Base-by-base conservation (phyloP, 2,888 invertebrate species). In the Micoletzkya japonica region DNA sequence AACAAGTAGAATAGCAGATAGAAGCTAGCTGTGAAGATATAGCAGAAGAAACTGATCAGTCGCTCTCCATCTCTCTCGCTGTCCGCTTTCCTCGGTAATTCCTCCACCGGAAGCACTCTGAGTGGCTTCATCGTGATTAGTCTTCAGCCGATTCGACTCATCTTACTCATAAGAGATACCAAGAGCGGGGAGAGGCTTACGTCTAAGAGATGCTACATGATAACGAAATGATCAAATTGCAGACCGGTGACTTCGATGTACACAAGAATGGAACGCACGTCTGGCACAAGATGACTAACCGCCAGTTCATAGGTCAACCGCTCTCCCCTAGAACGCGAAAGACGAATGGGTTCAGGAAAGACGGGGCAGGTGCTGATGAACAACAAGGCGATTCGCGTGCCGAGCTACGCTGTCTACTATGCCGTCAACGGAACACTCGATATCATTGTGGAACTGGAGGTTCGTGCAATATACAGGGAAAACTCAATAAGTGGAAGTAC, bases 321-420 rank as follows among this genome's bases (percentile, higher is more conserved):
- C 24, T 14, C 61, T 34, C 24, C 24, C 24, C 56, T 10, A 10
- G 7, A 54, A 54, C 17, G 24, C 24, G 44, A 26, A 10, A 14
- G 7, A 57, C 32, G 30, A 57, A 17, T 57, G 14, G 10, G 14
- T 72, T 68, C 64, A 82, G 82, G 83, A 20, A 74, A 76, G 6
- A 81, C 84, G 7, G 84, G 84, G 0, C 84, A 83, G 74, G 84
- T 84, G n/a, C 66, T 84, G 14, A 84, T 85, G 76, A 84, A 84
- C 72, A 81, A 83, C 70, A 83, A 83, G 59, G 84, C 81, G 20
- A 80, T 84, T 54, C 75, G 84, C 3, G 84, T 84, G 17, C 84
- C 84, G 4, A 80, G 79, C 20, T 84, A 84, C 72, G 84, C 84
- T 3, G 82, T 83, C 2, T 84, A 84, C 71, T 74, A 79, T 69